A percentile compares a stretch with the other conserved stretches of the same genome.
Evolutionary conservation across 2,888 invertebrate genomes (phyloP).

Genomic region (Agriopis marginaria): DNA sequence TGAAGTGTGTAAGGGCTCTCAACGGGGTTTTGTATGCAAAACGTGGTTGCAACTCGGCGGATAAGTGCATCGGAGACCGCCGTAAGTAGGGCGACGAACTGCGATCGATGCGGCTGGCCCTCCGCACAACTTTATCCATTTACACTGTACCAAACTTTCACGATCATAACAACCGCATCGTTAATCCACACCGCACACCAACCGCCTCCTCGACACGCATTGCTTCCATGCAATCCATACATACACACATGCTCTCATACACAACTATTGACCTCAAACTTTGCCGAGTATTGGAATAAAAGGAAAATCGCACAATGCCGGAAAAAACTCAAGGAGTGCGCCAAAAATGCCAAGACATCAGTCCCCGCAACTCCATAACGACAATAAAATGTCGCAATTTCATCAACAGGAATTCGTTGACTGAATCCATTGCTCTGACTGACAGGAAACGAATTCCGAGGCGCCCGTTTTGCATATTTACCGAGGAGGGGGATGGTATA

Average conservation of each 20-base stretch:
- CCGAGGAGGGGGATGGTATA: constrained; percentile 58
- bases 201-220: constrained; percentile 49
- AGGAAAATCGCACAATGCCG: constrained; percentile 6
- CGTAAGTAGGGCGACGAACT: constrained; percentile 86
- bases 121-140: constrained; percentile 83
- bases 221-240: constrained; percentile 30
- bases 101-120: constrained; percentile 82
- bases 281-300: constrained; percentile 18
- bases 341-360: constrained; percentile 31
- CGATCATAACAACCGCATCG: constrained; percentile 73
- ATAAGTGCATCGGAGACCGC: constrained; percentile 78
- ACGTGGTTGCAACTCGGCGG: constrained; percentile 68
- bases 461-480: constrained; percentile 56
- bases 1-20: constrained; percentile 43
- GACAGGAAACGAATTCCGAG: constrained; percentile 42
- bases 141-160: constrained; percentile 79
- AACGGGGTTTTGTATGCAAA: constrained; percentile 55
- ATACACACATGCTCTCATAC: constrained; percentile 12
- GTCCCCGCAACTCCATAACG: constrained; percentile 34
- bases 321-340: constrained; percentile 27
- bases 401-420: constrained; percentile 42
- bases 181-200: constrained; percentile 39
- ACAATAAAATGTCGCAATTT: constrained; percentile 43
- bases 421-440: constrained; percentile 42
- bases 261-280: constrained; percentile 27